These are phyloP conservation scores for Smutsia temminckii DNA, from an alignment of 2,797 vertebrate species.

Conservation along the genomic window DNA sequence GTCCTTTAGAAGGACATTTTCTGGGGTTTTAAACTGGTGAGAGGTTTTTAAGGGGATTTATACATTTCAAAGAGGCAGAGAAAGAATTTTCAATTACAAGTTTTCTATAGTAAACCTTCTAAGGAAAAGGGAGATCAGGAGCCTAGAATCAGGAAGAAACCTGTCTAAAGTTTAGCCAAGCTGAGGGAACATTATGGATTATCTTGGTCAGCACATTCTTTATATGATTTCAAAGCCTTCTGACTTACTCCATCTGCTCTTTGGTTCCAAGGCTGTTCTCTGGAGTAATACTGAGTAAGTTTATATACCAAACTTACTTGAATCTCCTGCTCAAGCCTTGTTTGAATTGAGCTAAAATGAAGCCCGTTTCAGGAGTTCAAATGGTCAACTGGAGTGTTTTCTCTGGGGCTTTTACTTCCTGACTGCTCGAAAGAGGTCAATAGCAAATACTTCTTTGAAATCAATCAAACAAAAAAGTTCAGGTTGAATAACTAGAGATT, in stretches of 20 bases:
- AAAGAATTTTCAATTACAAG: no score
- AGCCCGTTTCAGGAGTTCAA: not conserved
- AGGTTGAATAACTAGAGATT: not conserved
- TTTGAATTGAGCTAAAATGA: not conserved
- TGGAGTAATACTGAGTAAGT: not conserved
- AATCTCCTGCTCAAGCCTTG: not conserved
- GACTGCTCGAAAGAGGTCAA: not conserved
- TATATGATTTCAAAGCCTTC: not conserved
- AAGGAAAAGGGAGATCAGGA: no score
- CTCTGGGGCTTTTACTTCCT: not conserved
- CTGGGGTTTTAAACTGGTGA: no score
- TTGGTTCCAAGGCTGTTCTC: not conserved
- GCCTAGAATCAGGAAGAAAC: not conserved
- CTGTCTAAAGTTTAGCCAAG: no score
- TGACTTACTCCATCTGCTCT: not conserved
- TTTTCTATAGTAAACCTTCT: no score
- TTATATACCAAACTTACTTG: not conserved
- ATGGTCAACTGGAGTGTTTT: not conserved
- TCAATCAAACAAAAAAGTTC: not conserved
- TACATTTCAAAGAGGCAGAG: no score
- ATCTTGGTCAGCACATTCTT: not conserved
- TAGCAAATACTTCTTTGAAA: not conserved
- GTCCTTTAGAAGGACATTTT: no score
- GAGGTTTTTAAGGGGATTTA: no score
- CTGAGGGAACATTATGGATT: not conserved